These are phyloP conservation scores for Atta colombica DNA, from an alignment of 1,140 invertebrate genomes.

Conservation along the genomic window DNA sequence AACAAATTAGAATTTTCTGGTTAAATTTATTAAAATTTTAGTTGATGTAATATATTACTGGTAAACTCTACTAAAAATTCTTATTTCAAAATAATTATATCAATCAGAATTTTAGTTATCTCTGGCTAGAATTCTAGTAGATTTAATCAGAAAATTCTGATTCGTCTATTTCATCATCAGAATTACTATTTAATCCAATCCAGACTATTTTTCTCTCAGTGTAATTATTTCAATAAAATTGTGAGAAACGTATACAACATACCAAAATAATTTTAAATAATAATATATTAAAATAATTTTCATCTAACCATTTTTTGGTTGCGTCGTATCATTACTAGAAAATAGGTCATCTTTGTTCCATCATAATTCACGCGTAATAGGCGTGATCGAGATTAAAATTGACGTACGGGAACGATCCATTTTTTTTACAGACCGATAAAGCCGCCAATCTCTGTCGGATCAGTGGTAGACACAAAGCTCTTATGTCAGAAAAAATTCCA, in stretches of 20 bases:
- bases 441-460: slow-evolving; percentile 40
- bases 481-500: slow-evolving; percentile 44
- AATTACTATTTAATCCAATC: too few species aligned
- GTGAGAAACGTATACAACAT: background rate
- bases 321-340: background rate
- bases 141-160: too few species aligned
- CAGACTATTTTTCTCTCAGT: too few species aligned
- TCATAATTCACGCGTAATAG: slow-evolving; percentile 40
- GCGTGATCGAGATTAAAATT: slow-evolving; percentile 60
- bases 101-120: too few species aligned
- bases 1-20: too few species aligned
- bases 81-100: too few species aligned
- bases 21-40: too few species aligned
- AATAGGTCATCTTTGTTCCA: slow-evolving; percentile 35
- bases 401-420: slow-evolving; percentile 36
- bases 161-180: too few species aligned
- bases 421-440: slow-evolving; percentile 22
- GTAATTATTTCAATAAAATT: background rate
- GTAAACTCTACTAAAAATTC: too few species aligned
- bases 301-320: background rate
- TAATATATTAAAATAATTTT: background rate
- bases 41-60: too few species aligned
- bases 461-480: slow-evolving; percentile 40
- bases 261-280: background rate
- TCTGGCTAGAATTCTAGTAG: too few species aligned